Base-by-base conservation (phyloP, 1,140 invertebrate genomes). In the Cepaea nemoralis region DNA sequence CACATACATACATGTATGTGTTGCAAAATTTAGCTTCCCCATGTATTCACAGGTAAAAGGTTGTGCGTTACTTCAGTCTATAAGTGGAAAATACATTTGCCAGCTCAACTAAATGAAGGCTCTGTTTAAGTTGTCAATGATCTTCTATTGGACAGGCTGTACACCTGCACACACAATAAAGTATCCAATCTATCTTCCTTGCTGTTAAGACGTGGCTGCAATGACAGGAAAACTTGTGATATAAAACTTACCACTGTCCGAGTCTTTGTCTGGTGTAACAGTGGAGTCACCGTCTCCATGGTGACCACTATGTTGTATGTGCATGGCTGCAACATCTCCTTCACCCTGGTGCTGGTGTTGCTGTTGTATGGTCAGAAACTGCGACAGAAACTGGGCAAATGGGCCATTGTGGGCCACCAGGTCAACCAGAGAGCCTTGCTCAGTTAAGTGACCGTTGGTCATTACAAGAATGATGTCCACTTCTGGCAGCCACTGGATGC, bases 391-490 rank as follows among this genome's bases (percentile, higher is more conserved):
- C 70, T 85, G 74, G 19, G 86, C 87, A 88, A 91, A 90, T 1
- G 85, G 59, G 8, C 85, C 86, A 40, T 82, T 77, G 31, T 83
- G 77, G 19, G 59, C 55, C 35, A 88, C 48, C 22, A 90, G 80
- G 45, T 90, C 83, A 27, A 86, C 59, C 76, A 90, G 91, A 3
- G 86, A 88, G 14, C 91, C 92, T 14, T 73, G 83, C 76, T 91
- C 91, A 19, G 82, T 82, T 39, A 91, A 86, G 14, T 50, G n/a
- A 3, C 91, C 90, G 76, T 87, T 78, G 3, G 83, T 76, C 79
- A 92, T 79, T 3, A 91, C 85, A 63, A 88, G 79, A 24, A 92
- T 88, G 50, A 73, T 80, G 76, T 92, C 91, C 37, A 90, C 87
- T 8, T 86, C 77, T 14, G 88, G 86, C n/a, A 92, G 78, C 82